These are phyloP conservation scores for Gobiocypris rarus DNA, from an alignment of 2,113 vertebrate genomes.

Conservation along the genomic window DNA sequence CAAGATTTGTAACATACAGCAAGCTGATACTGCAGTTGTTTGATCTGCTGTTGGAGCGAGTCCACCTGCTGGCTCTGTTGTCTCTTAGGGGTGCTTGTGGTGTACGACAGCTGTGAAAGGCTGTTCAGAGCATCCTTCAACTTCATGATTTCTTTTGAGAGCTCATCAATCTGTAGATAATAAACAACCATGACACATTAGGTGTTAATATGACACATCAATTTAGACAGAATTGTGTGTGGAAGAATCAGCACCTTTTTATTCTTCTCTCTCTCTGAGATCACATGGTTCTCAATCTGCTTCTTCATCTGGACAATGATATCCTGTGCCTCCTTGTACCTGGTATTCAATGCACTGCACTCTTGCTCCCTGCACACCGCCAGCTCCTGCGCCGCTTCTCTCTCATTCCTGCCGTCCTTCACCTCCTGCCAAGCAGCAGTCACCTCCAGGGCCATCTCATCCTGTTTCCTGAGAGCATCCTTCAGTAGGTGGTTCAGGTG, in stretches of 20 bases:
- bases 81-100: slow-evolving; percentile 73
- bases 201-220: neutral
- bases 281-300: slow-evolving; percentile 83
- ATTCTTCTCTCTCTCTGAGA: slow-evolving; percentile 92
- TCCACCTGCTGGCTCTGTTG: slow-evolving; percentile 93
- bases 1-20: slow-evolving; percentile 77
- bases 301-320: slow-evolving; percentile 85
- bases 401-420: slow-evolving; percentile 75
- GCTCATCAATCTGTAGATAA: slow-evolving; percentile 85
- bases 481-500: slow-evolving; percentile 83
- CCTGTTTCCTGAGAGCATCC: slow-evolving; percentile 87
- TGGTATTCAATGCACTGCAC: slow-evolving; percentile 74
- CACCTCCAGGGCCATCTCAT: slow-evolving; percentile 83
- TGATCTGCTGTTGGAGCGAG: slow-evolving; percentile 89
- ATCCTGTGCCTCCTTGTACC: slow-evolving; percentile 84
- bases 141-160: slow-evolving; percentile 92
- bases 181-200: neutral
- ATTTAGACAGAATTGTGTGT: neutral
- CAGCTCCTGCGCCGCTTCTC: slow-evolving; percentile 70
- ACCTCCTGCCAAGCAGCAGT: slow-evolving; percentile 85
- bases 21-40: slow-evolving; percentile 92
- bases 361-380: slow-evolving; percentile 78
- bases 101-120: slow-evolving; percentile 94
- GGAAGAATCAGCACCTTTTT: slow-evolving; percentile 80
- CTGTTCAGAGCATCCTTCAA: slow-evolving; percentile 96